Evolutionary conservation across 2,888 invertebrate genomes (phyloP).

Genomic region (Ecdyonurus torrentis): DNA sequence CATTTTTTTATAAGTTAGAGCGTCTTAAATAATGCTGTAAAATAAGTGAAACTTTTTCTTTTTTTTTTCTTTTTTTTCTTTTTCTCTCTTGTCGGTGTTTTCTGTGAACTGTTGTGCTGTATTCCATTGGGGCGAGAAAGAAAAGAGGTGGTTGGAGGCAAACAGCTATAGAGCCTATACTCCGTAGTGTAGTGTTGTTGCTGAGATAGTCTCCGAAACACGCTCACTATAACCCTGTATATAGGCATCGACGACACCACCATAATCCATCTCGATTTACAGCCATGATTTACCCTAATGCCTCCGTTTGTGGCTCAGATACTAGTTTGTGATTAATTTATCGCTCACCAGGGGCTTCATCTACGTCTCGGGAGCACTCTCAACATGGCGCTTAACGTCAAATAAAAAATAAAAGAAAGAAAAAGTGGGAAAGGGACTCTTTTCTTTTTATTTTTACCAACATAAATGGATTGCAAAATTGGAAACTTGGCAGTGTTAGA

Average conservation of each 20-base stretch:
- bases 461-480: neutral
- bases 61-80: neutral
- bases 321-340: conserved; percentile 8
- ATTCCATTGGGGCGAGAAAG: neutral
- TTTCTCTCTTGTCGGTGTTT: neutral
- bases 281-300: conserved; percentile 9
- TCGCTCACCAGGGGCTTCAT: conserved; percentile 5
- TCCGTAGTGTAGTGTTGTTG: too few species aligned
- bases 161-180: too few species aligned
- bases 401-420: neutral
- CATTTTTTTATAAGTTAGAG: too few species aligned
- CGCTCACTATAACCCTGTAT: too few species aligned
- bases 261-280: conserved; percentile 10
- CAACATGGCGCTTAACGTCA: neutral
- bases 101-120: neutral
- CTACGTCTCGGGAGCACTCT: neutral
- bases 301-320: conserved; percentile 9
- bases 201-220: too few species aligned
- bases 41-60: too few species aligned
- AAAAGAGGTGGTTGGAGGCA: neutral
- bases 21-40: too few species aligned
- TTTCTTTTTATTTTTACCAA: neutral
- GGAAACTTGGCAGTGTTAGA: neutral
- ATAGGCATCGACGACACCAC: neutral
- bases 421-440: neutral